These are phyloP conservation scores for Drosophila infuscata DNA, from an alignment of 2,888 invertebrate species.

Conservation along the genomic window DNA sequence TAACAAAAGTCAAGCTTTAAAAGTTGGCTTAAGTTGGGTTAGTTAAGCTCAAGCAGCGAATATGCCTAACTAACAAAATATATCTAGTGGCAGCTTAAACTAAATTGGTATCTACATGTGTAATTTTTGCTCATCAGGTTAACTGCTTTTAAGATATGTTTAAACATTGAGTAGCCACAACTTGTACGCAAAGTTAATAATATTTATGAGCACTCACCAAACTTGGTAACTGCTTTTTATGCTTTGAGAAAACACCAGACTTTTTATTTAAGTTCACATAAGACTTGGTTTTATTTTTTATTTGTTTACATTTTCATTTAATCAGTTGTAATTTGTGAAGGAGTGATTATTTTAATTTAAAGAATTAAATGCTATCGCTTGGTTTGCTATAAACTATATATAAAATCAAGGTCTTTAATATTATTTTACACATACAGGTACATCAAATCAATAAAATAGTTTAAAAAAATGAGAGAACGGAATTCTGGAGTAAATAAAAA, in stretches of 20 bases:
- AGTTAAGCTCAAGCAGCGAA: not conserved
- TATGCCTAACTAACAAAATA: not conserved
- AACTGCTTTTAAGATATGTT: not conserved
- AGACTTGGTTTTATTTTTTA: not conserved
- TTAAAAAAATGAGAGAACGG: not conserved
- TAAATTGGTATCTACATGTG: not conserved
- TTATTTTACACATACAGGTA: no score
- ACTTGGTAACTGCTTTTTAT: not conserved
- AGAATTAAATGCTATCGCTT: not conserved
- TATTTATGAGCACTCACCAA: not conserved
- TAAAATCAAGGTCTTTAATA: not conserved
- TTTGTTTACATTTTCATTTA: not conserved
- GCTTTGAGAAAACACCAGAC: not conserved
- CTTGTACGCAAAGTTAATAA: not conserved
- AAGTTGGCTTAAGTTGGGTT: conserved; percentile 1
- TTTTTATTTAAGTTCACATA: not conserved
- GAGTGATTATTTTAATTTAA: not conserved
- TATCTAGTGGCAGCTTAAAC: not conserved
- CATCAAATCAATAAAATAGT: not conserved
- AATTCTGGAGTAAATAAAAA: not conserved
- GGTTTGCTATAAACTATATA: not conserved
- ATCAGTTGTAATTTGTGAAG: not conserved
- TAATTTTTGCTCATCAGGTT: not conserved
- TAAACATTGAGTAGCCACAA: not conserved
- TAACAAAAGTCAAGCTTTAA: conserved; percentile 34